phyloP scores from a whole-genome alignment of 37 sponge, comb jelly and placozoan species.

The Eunapius fragilis region DNA sequence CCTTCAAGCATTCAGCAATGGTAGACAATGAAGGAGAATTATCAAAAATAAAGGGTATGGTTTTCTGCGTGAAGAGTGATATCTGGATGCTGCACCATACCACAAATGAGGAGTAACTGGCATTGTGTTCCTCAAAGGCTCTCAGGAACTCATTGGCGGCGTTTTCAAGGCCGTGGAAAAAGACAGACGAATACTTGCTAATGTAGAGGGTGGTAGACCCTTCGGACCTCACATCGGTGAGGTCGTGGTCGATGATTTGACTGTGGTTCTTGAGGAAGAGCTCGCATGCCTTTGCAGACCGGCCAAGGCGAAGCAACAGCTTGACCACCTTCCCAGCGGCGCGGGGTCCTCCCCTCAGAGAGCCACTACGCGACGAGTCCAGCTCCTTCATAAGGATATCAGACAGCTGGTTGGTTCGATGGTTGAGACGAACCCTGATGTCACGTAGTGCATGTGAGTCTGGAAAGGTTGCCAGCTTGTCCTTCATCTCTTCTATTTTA shows the following conservation, averaged over 20 bases:
- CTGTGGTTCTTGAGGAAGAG: slow-evolving; percentile 84
- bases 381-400: slow-evolving; percentile 88
- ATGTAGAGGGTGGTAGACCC: slow-evolving; percentile 87
- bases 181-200: slow-evolving; percentile 70
- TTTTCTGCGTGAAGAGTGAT: slow-evolving; percentile 49
- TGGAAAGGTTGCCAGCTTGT: slow-evolving; percentile 57
- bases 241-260: slow-evolving; percentile 63
- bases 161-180: slow-evolving; percentile 73
- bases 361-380: slow-evolving; percentile 75
- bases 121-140: slow-evolving; percentile 69
- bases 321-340: slow-evolving; percentile 83
- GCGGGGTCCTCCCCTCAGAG: slow-evolving; percentile 82
- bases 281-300: slow-evolving; percentile 85
- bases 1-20: slow-evolving; percentile 77
- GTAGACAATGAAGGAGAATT: slow-evolving; percentile 26
- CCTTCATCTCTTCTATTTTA: slow-evolving; percentile 56
- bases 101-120: slow-evolving; percentile 88
- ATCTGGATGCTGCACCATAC: slow-evolving; percentile 87
- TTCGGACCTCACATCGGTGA: slow-evolving; percentile 81
- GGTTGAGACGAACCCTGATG: slow-evolving; percentile 67
- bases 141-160: slow-evolving; percentile 83
- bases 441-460: slow-evolving; percentile 77
- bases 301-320: slow-evolving; percentile 73
- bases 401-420: slow-evolving; percentile 60
- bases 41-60: slow-evolving; percentile 29